Evolutionary conservation across 2,888 invertebrate species (phyloP).

Genomic region (Boloria euphrosyne): DNA sequence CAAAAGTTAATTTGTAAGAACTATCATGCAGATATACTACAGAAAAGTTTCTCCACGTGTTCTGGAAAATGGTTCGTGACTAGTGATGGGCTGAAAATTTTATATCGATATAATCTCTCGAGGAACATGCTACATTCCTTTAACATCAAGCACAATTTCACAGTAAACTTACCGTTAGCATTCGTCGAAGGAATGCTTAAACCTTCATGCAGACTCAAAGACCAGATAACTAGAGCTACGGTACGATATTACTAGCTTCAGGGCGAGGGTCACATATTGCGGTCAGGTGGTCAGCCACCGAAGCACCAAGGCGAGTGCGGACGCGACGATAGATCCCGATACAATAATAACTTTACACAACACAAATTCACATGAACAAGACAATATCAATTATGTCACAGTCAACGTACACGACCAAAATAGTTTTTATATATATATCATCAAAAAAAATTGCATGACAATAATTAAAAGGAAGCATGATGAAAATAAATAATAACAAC

Average conservation of each 20-base stretch:
- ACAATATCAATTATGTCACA: constrained; percentile 71
- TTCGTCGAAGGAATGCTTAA: constrained; percentile 78
- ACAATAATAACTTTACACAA: constrained; percentile 66
- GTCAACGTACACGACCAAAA: constrained; percentile 80
- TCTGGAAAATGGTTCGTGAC: constrained; percentile 27
- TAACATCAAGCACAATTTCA: constrained; percentile 60
- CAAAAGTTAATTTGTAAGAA: background rate
- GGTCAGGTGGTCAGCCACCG: constrained; percentile 66
- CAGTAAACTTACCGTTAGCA: constrained; percentile 74
- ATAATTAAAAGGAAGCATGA: constrained; percentile 68
- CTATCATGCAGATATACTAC: constrained; percentile 26
- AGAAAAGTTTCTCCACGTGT: constrained; percentile 21
- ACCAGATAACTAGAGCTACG: constrained; percentile 74
- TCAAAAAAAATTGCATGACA: constrained; percentile 59
- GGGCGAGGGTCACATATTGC: constrained; percentile 69
- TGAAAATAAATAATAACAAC: constrained; percentile 47
- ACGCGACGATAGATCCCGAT: constrained; percentile 68
- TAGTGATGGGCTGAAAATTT: constrained; percentile 30
- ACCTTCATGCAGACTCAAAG: constrained; percentile 74
- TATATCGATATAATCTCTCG: constrained; percentile 45
- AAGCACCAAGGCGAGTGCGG: constrained; percentile 78
- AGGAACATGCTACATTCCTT: constrained; percentile 43
- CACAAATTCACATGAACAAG: constrained; percentile 82
- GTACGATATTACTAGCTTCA: constrained; percentile 63
- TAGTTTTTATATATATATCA: constrained; percentile 65